Evolutionary conservation across 2,113 vertebrate species (phyloP), one percentile per base, ranked within the genome.

Genomic region (Pogonocichla stellata): DNA sequence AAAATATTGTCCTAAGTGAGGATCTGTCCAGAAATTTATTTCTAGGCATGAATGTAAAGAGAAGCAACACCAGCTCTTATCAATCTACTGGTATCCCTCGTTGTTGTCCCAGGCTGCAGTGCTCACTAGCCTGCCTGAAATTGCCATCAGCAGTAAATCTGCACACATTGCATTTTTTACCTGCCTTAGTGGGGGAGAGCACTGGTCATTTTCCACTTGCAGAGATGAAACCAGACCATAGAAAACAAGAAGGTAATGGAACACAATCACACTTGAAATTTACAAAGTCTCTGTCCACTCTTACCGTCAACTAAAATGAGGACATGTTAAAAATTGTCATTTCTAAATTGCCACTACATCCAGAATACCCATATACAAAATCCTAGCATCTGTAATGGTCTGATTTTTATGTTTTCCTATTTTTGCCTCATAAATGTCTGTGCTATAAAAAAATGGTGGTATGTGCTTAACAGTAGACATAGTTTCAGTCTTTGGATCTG

Each of bases 401-500:
- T 90, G 89, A 65, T 88, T 94, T 96, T 94, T 85, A 61, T 8
- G 16, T 97, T 97, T 95, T 93, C 61, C 33, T 81, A 71, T 87
- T 95, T 95, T 81, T 93, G 43, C 50, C 90, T 84, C 82, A 64
- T 93, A 80, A 94, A 96, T 93, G 19, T 88, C 77, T 93, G 34
- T 66, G 42, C 53, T 88, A 78, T 61, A 53, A 79, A 97, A 75
- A 97, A 96, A 93, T 58, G 34, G 75, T 93, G 45, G 14, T 88
- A 51, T 90, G 56, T 3, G 22, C 85, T 92, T 95, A 96, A 82
- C 82, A 87, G 64, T 77, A 94, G 94, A 92, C 90, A 93, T 34
- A 71, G 79, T 92, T 96, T 96, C 93, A 88, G 69, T 54, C 48
- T 93, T 97, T 95, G 94, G 84, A 90, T 90, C 85, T 87, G 40